Percentiles rank a stretch among this genome's conserved stretches.
phyloP scores from a whole-genome alignment of 2,113 vertebrate species.

The Siniperca chuatsi region DNA sequence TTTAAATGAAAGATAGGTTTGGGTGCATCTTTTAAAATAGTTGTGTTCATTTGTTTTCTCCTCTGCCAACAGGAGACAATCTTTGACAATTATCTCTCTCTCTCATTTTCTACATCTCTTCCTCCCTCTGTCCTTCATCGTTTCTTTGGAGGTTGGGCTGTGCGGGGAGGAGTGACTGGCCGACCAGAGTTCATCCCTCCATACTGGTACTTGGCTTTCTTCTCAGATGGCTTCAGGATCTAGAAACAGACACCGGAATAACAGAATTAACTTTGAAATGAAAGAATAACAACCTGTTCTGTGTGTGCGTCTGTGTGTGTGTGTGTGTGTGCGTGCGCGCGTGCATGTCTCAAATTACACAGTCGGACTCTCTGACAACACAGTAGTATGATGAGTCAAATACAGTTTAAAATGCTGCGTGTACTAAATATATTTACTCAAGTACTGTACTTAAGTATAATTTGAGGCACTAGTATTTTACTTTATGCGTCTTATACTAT shows the following conservation, averaged over 20 bases:
- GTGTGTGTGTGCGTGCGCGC: no score
- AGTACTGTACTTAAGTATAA: no score
- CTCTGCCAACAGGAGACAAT: conserved; percentile 49
- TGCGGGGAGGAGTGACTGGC: conserved; percentile 95
- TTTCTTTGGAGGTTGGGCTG: conserved; percentile 96
- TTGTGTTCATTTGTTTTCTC: conserved; percentile 29
- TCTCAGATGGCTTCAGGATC: conserved; percentile 98
- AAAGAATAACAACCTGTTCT: not conserved
- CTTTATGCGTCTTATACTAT: no score
- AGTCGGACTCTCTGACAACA: no score
- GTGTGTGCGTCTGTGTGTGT: no score
- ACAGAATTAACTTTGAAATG: not conserved
- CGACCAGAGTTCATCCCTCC: conserved; percentile 95
- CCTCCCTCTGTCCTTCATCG: conserved; percentile 85
- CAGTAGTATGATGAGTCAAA: no score
- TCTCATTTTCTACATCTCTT: conserved; percentile 1
- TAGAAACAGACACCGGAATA: conserved; percentile 27
- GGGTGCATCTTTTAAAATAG: conserved; percentile 31
- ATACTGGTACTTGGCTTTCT: conserved; percentile 98
- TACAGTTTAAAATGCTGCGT: no score
- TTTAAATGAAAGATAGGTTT: conserved; percentile 35
- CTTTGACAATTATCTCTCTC: conserved; percentile 1
- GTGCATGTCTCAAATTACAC: no score
- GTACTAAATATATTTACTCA: no score
- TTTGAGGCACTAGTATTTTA: no score